Base-by-base conservation (phyloP, 2,888 invertebrate genomes). In the Agonopterix alstromeriana region DNA sequence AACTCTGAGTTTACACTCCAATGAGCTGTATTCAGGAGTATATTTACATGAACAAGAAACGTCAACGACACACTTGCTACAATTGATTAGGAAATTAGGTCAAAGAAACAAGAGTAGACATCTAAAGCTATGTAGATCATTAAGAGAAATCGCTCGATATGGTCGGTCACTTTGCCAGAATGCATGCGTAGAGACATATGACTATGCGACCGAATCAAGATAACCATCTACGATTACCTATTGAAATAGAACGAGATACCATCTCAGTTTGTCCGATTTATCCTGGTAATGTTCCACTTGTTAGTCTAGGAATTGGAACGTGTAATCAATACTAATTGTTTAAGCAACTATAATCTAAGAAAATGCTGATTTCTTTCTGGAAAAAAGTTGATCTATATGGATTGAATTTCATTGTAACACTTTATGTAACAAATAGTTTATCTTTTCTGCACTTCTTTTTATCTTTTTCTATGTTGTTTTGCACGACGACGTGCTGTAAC, bases 111-210 rank as follows among this genome's bases (percentile, higher is more conserved):
- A 14, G 9, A 36, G 35, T n/a, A 42, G 2, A 10, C 35, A 35
- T 36, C 40, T 9, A 35, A 35, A 50, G 45, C 47, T 60, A 63
- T 64, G 65, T 55, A 68, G 65, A 67, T 67, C 57, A 60, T 61
- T 53, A 54, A 64, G 74, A 72, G 81, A 82, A 78, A 82, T 73
- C 75, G 53, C 52, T 47, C 54, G 73, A 67, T 65, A 70, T 60
- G 79, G 72, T 71, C 70, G 77, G 78, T 66, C 76, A 73, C 62
- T 54, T 66, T 58, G 52, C 27, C 52, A 72, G 76, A 74, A 82
- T 81, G 78, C 67, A 64, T 60, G 61, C 54, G 58, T 60, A 53
- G 63, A 63, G 60, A 68, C 61, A 65, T 65, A 64, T 10, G 42
- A 42, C 38, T 48, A 56, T 45, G 44, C 62, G 60, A 56, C 56